Evolutionary conservation across 2,113 vertebrate species (phyloP).

Genomic region (Notiomystis cincta): DNA sequence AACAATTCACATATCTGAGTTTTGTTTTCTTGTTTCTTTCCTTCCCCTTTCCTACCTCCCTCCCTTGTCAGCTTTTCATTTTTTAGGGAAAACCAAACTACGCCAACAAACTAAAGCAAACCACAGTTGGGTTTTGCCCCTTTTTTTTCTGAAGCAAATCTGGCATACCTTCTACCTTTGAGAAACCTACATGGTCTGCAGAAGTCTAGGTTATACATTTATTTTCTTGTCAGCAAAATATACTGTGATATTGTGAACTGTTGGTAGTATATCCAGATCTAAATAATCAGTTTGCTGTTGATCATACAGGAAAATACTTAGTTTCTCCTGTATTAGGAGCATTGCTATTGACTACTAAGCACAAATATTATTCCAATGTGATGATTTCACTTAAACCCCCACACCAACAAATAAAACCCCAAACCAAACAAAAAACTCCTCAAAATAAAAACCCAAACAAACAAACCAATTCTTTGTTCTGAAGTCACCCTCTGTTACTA

Average conservation of each 20-base stretch:
- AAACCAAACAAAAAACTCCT: not conserved
- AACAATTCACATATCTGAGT: not conserved
- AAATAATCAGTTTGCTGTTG: not conserved
- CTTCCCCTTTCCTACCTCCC: not conserved
- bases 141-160: not conserved
- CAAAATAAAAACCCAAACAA: not conserved
- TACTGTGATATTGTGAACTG: not conserved
- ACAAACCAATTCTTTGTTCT: not conserved
- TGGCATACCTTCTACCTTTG: not conserved
- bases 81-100: not conserved
- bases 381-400: not conserved
- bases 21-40: not conserved
- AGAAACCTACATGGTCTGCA: not conserved
- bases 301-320: not conserved
- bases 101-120: not conserved
- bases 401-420: not conserved
- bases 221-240: not conserved
- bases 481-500: not conserved
- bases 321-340: not conserved
- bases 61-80: not conserved
- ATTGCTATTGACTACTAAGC: not conserved
- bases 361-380: not conserved
- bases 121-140: not conserved
- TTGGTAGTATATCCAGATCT: not conserved
- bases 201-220: not conserved